Evolutionary conservation across 2,113 vertebrate species (phyloP), one percentile per base, ranked within the genome.

Genomic region (Cebidichthys violaceus): DNA sequence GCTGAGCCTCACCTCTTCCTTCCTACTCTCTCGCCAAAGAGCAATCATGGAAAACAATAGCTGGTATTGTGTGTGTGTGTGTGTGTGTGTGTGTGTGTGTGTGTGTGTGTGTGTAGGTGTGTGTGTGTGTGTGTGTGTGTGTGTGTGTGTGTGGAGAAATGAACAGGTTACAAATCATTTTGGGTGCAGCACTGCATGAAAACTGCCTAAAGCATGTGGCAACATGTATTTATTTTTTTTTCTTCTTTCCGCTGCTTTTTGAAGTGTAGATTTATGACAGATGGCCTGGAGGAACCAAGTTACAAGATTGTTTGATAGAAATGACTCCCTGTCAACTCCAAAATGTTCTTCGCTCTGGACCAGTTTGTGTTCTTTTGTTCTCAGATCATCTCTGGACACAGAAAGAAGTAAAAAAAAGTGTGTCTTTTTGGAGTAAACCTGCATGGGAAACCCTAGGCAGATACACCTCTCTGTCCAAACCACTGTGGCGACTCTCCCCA

Each of bases 371-470:
- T 80, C 52, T 79, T 81, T 67, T 86, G 52, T 76, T 61, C 13
- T 79, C 39, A 43, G 70, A 60, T 15, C 22, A 70, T 70, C 80
- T 70, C 33, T 84, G 73, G 57, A 80, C 35, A 75, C 61, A 67
- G 24, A 81, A 64, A 86, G 45, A 55, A 81, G 67, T 60, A 81
- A 73, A 80, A 64, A 81, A 61, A 55, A 15, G 70, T 85, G 61
- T 77, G 79, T 84, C 90, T 91, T 90, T 94, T 94, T 93, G 82
- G 54, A 88, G 77, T 75, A 89, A 89, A 92, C 74, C 87, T 93
- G 82, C 83, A 87, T 92, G 91, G 90, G 93, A 93, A 94, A 89
- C 73, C 85, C 73, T 81, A 81, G 86, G 84, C 81, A 89, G 71
- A 87, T 90, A 81, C 70, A 89, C 77, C 86, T 87, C 77, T 2